Base-by-base conservation (phyloP, 2,888 invertebrate species). In the Heliconius sara region DNA sequence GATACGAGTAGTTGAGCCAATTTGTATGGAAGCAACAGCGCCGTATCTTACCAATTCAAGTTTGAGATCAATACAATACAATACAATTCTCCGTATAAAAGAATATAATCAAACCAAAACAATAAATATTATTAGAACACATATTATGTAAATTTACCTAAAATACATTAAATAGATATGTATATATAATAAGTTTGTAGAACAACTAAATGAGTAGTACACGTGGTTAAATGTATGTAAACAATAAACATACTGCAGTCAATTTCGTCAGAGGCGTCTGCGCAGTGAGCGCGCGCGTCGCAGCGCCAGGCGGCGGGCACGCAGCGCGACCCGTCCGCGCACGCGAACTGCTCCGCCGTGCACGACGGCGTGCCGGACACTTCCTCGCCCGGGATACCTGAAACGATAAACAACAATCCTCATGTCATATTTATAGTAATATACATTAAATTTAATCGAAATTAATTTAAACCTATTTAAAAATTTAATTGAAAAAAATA, bases 261-360 rank as follows among this genome's bases (percentile, higher is more conserved):
- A 25, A 92, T 91, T 89, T 97, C 97, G 90, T 97, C 97, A 83
- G 96, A 96, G 75, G 95, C 96, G 90, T 97, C 97, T 22, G 93
- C 92, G 90, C 97, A 97, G 90, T 97, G 96, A 83, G 93, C 89
- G 80, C 95, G 95, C 34, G 93, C 94, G 90, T 97, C 96, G 91
- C 97, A 97, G 84, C 95, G 95, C 96, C 96, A 96, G 83, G 95
- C 94, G 82, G 91, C 88, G 57, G 96, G 96, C 87, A 97, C 95
- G 91, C 97, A 97, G 86, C 96, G 93, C 84, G 86, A 92, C 27
- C 96, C 96, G 87, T 96, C 96, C 80, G 91, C 92, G 90, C 97
- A 97, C 84, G 89, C 88, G 89, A 96, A 96, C 89, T 96, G 94
- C 76, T 88, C 93, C 76, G 83, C 84, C 71, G 82, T 86, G 88